Conservation (phyloP, 1,140 invertebrate species). For the Caerostris extrusa region DNA sequence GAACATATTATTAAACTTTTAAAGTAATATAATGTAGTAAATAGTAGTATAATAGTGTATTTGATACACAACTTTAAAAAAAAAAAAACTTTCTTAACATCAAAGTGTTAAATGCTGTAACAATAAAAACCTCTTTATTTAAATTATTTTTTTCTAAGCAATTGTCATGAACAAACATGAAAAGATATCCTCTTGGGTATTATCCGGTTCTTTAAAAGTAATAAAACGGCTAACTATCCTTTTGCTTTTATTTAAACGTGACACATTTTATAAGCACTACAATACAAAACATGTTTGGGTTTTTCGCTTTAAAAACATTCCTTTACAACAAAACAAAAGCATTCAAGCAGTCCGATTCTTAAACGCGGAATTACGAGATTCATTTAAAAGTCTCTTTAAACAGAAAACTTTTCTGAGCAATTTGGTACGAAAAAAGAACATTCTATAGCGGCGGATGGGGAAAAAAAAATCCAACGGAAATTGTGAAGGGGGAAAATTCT, state of each 20-base stretch:
- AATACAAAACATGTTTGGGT: neutral
- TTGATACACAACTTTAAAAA: no score
- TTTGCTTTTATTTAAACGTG: neutral
- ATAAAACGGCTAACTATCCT: neutral
- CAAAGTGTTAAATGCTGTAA: no score
- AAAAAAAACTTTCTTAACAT: no score
- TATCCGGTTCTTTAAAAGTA: neutral
- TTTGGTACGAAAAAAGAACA: slow-evolving; percentile 32
- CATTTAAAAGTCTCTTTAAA: slow-evolving; percentile 32
- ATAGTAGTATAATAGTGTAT: no score
- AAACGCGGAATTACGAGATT: slow-evolving; percentile 32
- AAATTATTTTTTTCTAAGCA: no score
- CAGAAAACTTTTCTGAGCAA: slow-evolving; percentile 39
- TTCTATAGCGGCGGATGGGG: neutral
- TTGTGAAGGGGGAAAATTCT: neutral
- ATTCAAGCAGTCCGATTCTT: slow-evolving; percentile 8
- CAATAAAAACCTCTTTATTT: no score
- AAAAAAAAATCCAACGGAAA: slow-evolving; percentile 2
- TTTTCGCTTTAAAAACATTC: neutral
- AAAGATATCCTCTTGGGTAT: neutral
- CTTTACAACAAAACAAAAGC: neutral
- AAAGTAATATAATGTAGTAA: no score
- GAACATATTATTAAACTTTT: no score
- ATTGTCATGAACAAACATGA: no score
- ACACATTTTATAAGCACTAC: neutral